Conservation (phyloP, 2,113 vertebrate genomes). For the Leptobrachium ailaonicum region DNA sequence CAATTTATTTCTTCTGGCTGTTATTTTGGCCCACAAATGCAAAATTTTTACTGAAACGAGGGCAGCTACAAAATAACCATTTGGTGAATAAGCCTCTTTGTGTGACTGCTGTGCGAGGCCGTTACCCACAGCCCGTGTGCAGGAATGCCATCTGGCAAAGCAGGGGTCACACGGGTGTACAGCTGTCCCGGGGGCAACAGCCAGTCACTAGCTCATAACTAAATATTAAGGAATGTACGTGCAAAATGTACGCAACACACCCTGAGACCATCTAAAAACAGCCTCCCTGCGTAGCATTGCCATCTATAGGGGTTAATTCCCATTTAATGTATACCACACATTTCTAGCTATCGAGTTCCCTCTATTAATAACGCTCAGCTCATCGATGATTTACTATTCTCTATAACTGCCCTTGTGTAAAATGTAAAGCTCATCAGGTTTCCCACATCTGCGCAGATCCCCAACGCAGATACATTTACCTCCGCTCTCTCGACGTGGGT, state of each 20-base stretch:
- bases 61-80: too few relatives aligned
- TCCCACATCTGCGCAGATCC: conserved; percentile 1
- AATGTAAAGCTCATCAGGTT: conserved; percentile 26
- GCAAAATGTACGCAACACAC: conserved; percentile 15
- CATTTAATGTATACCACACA: conserved; percentile 21
- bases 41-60: too few relatives aligned
- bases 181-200: conserved; percentile 17
- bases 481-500: neutral
- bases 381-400: conserved; percentile 38
- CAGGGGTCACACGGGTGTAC: conserved; percentile 25
- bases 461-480: conserved; percentile 13
- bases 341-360: conserved; percentile 12
- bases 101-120: too few relatives aligned
- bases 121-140: conserved; percentile 10
- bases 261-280: conserved; percentile 19
- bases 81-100: too few relatives aligned
- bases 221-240: conserved; percentile 11
- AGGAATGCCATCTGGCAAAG: conserved; percentile 39
- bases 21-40: too few relatives aligned
- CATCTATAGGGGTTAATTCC: conserved; percentile 8
- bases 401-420: conserved; percentile 13
- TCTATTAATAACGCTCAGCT: conserved; percentile 40
- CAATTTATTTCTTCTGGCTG: too few relatives aligned
- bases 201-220: neutral
- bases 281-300: neutral